phyloP scores from a whole-genome alignment of 2,888 invertebrate genomes.

The Dryomyza anilis region DNA sequence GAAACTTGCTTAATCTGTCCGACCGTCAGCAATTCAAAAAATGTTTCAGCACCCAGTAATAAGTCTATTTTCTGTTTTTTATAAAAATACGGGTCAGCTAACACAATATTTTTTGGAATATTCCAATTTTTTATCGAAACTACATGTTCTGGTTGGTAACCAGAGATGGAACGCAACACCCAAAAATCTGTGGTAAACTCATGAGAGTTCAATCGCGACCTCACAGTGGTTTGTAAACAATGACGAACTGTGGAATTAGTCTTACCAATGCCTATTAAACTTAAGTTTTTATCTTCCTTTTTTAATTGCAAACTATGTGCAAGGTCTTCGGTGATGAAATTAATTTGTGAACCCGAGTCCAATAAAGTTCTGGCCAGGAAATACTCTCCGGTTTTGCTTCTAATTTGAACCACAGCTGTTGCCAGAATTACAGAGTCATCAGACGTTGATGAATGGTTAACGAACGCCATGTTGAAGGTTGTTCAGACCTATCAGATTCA shows the following conservation, averaged over 20 bases:
- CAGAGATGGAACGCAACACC: slow-evolving; percentile 4
- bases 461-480: background rate
- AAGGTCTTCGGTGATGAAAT: background rate
- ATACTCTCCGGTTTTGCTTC: background rate
- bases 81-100: slow-evolving; percentile 14
- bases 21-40: background rate
- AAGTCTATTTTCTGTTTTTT: slow-evolving; percentile 15
- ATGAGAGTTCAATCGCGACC: slow-evolving; percentile 15
- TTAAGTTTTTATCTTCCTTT: background rate
- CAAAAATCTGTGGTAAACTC: background rate
- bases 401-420: background rate
- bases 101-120: slow-evolving; percentile 7
- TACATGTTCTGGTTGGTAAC: slow-evolving; percentile 6
- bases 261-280: slow-evolving; percentile 2
- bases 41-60: background rate
- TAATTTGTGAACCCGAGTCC: background rate
- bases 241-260: background rate
- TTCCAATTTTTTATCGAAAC: slow-evolving; percentile 7
- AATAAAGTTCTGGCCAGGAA: background rate
- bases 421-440: background rate
- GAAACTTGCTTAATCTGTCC: slow-evolving; percentile 18
- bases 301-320: background rate
- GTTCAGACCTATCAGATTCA: background rate
- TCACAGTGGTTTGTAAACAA: background rate
- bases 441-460: background rate